phyloP scores from a whole-genome alignment of 2,888 invertebrate species.

The Elegia similella region DNA sequence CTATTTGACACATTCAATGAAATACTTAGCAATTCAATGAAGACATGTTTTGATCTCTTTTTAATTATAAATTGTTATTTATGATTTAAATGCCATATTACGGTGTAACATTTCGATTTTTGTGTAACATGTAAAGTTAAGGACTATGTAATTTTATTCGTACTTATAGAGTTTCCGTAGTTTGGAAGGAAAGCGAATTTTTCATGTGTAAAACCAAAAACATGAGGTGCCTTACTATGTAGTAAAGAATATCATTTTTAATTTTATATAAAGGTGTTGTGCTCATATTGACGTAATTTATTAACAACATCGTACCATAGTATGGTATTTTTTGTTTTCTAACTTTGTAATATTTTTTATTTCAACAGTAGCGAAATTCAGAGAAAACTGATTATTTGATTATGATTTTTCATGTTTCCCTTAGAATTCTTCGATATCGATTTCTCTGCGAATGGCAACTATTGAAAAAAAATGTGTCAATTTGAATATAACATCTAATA shows the following conservation, averaged over 20 bases:
- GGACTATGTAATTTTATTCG: neutral
- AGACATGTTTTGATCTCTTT: conserved; percentile 69
- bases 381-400: too few species aligned
- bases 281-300: conserved; percentile 34
- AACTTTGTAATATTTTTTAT: too few species aligned
- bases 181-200: conserved; percentile 26
- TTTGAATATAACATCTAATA: too few species aligned
- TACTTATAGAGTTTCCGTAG: conserved; percentile 18
- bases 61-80: conserved; percentile 70
- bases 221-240: conserved; percentile 68
- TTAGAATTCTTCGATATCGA: too few species aligned
- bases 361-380: too few species aligned
- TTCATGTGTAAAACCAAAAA: conserved; percentile 57
- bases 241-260: conserved; percentile 23
- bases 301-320: too few species aligned
- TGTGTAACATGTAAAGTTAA: conserved; percentile 7
- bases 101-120: conserved; percentile 66
- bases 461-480: too few species aligned
- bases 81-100: conserved; percentile 79
- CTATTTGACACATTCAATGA: too few species aligned
- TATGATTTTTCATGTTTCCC: too few species aligned
- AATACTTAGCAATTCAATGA: conserved; percentile 13
- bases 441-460: too few species aligned
- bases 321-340: too few species aligned
- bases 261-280: conserved; percentile 12